Percentiles rank a stretch among this genome's conserved stretches.
phyloP scores from a whole-genome alignment of 2,797 vertebrate species.

The Pitangus sulphuratus region DNA sequence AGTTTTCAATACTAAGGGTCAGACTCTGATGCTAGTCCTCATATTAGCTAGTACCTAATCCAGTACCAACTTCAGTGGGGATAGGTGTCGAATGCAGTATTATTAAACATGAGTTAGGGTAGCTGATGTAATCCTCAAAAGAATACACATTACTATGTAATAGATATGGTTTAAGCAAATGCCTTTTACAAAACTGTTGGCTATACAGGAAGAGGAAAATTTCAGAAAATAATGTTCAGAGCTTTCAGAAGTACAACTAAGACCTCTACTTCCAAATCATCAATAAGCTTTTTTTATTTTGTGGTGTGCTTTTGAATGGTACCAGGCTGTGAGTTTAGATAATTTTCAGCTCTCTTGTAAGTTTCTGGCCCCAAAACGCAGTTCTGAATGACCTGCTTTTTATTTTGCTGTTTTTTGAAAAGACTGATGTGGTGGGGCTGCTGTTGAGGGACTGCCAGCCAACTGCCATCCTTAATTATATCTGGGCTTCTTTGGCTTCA shows the following conservation, averaged over 20 bases:
- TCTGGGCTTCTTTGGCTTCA: not conserved
- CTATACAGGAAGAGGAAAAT: not conserved
- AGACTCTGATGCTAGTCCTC: not conserved
- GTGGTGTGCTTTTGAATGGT: not conserved
- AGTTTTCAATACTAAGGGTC: not conserved
- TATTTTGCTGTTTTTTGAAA: constrained; percentile 33
- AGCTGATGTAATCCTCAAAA: not conserved
- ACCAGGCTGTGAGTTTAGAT: not conserved
- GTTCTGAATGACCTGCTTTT: constrained; percentile 6
- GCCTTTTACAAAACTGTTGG: not conserved
- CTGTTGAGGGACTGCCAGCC: not conserved
- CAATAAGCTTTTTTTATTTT: not conserved
- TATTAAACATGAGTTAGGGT: not conserved
- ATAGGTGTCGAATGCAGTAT: not conserved
- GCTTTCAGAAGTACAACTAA: not conserved
- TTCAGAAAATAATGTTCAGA: not conserved
- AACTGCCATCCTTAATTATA: constrained; percentile 24
- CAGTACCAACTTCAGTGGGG: not conserved
- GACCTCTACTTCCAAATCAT: not conserved
- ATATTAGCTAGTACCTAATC: not conserved
- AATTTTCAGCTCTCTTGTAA: not conserved
- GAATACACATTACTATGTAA: not conserved
- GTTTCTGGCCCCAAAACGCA: not conserved
- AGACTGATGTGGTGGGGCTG: not conserved
- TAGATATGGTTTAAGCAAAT: not conserved